Conservation (phyloP, 2,888 invertebrate genomes). For the Drosophila bunnanda region DNA sequence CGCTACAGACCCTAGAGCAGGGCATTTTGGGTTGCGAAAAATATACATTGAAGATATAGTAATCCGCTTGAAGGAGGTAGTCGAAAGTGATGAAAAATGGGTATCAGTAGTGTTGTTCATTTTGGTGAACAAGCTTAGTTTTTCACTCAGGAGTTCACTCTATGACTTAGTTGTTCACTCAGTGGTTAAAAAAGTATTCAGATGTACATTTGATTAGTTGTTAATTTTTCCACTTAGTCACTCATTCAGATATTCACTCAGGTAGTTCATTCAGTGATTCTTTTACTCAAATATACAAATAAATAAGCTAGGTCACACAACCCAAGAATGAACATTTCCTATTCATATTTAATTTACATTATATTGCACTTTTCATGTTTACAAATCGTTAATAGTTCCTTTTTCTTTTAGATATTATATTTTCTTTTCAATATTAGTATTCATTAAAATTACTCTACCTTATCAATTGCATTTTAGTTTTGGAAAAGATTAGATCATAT, state of each 20-base stretch:
- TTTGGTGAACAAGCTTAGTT: background rate
- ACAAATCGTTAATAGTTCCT: background rate
- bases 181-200: background rate
- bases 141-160: background rate
- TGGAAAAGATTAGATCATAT: background rate
- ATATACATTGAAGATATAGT: too few species aligned
- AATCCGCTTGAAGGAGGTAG: background rate
- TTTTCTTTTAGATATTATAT: background rate
- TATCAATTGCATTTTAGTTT: conserved; percentile 1
- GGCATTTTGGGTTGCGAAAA: conserved; percentile 11
- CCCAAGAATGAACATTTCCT: too few species aligned
- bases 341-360: too few species aligned
- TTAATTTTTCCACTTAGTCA: too few species aligned
- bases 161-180: background rate
- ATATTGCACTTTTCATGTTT: too few species aligned
- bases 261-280: too few species aligned
- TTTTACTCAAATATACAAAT: too few species aligned
- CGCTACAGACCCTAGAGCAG: conserved; percentile 7
- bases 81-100: background rate
- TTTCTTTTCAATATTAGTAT: background rate
- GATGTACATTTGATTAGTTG: background rate
- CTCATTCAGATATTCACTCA: background rate
- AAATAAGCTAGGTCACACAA: too few species aligned
- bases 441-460: background rate
- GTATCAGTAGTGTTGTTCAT: background rate